These are phyloP conservation scores for Hydrotaea diabolus DNA, from an alignment of 2,888 invertebrate genomes.

Conservation along the genomic window DNA sequence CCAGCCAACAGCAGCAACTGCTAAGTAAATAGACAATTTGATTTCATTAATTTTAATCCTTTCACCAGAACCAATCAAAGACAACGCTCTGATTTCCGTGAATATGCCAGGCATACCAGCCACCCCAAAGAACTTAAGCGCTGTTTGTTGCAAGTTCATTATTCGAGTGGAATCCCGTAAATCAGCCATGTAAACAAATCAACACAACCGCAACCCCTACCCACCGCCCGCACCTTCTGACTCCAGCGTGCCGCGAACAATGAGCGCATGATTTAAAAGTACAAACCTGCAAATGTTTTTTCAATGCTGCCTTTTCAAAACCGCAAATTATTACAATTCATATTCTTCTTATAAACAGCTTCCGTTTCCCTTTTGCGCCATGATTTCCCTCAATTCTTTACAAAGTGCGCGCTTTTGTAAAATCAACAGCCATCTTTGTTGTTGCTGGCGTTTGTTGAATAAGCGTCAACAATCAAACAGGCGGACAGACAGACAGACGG, in stretches of 20 bases:
- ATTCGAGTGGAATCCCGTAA: slow-evolving; percentile 55
- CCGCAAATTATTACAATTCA: slow-evolving; percentile 39
- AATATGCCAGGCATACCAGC: not conserved
- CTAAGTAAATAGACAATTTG: slow-evolving; percentile 64
- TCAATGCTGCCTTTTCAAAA: slow-evolving; percentile 16
- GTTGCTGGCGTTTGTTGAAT: slow-evolving; percentile 56
- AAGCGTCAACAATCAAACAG: slow-evolving; percentile 32
- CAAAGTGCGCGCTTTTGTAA: slow-evolving; percentile 48
- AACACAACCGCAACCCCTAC: slow-evolving; percentile 26
- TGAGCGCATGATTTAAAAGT: slow-evolving; percentile 14
- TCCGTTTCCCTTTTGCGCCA: slow-evolving; percentile 45
- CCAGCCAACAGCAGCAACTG: slow-evolving; percentile 25
- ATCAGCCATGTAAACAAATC: slow-evolving; percentile 58
- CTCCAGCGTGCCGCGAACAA: slow-evolving; percentile 3
- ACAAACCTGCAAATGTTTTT: slow-evolving; percentile 19
- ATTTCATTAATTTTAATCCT: slow-evolving; percentile 67
- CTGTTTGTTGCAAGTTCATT: slow-evolving; percentile 57
- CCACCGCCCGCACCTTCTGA: not conserved
- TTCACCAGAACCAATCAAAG: slow-evolving; percentile 64
- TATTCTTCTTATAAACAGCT: slow-evolving; percentile 31
- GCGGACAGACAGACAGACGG: not conserved
- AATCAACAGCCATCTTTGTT: slow-evolving; percentile 57
- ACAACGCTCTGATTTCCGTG: slow-evolving; percentile 41
- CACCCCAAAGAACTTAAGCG: not conserved
- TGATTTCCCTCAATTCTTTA: slow-evolving; percentile 31